Base-by-base conservation (phyloP, 2,888 invertebrate species). In the Caenorhabditis plicata region DNA sequence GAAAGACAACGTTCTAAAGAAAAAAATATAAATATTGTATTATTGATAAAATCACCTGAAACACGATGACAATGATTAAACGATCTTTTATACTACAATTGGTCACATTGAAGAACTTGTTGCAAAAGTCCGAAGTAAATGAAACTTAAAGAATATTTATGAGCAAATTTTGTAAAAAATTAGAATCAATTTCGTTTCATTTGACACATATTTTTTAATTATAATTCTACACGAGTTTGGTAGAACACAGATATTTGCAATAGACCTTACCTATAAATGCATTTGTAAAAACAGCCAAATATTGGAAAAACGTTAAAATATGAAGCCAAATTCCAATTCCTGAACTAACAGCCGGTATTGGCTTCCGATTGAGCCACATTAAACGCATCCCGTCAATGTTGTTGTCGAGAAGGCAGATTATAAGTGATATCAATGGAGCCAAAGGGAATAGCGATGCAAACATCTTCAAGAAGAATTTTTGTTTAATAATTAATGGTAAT, bases 401-500 rank as follows among this genome's bases (percentile, higher is more conserved):
- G 42, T 83, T 76, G 71, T 84, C 84, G 20, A 83, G 55, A 13
- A 82, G 56, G 47, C 82, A 81, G 27, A 82, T 80, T 3, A 83
- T 42, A n/a, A 84, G 68, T 2, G 83, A 82, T 11, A 84, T 67
- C 4, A 84, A 64, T 1, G 84, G 84, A n/a, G 83, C 83, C 45
- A 84, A 69, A 0, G 84, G 84, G 46, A 84, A 83, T 0, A 84
- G 82, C 1, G 83, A 83, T 0, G 84, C 83, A 78, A 84, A 84
- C 72, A 84, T 75, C 84, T 84, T 38, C 74, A 50, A 33, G 29
- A 29, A 9, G 8, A 9, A 9, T 29, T 29, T 11, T 8, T 9
- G 11, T 29, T 29, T 29, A 29, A 9, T 29, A 11, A 29, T 29
- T 29, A 9, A 9, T 29, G 11, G 29, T 8, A 29, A 29, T 9